Percentiles rank a stretch among this genome's conserved stretches.
Evolutionary conservation across 2,113 vertebrate genomes (phyloP).

Genomic region (Chinchilla lanigera): DNA sequence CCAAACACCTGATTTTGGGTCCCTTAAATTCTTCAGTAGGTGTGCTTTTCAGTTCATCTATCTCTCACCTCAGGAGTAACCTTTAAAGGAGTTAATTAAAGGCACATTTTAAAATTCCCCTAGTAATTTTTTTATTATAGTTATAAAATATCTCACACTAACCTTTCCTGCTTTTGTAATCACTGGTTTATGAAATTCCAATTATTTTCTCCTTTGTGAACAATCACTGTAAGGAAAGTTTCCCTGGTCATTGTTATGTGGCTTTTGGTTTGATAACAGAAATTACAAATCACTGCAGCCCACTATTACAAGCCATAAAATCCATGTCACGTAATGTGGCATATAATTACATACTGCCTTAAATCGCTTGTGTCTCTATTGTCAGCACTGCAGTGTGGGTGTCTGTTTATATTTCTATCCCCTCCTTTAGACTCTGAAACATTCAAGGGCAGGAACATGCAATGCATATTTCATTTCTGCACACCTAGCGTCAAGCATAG

Average conservation of each 20-base stretch:
- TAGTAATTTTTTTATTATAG: slow-evolving; percentile 75
- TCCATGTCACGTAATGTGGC: slow-evolving; percentile 27
- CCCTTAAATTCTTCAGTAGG: background rate
- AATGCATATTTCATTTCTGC: background rate
- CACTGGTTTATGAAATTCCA: slow-evolving; percentile 71
- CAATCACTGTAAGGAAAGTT: slow-evolving; percentile 77
- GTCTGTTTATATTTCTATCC: background rate
- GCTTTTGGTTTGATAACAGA: slow-evolving; percentile 76
- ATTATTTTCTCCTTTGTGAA: slow-evolving; percentile 76
- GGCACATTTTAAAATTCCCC: slow-evolving; percentile 62
- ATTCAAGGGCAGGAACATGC: background rate
- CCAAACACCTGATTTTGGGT: background rate
- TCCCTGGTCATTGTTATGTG: slow-evolving; percentile 68
- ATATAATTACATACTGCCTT: slow-evolving; percentile 36
- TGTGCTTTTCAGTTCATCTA: background rate
- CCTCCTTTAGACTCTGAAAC: background rate
- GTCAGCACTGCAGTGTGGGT: background rate
- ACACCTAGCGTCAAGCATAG: rapidly evolving
- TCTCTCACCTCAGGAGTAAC: slow-evolving; percentile 55
- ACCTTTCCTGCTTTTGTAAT: slow-evolving; percentile 80
- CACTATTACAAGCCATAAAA: slow-evolving; percentile 28
- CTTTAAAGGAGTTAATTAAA: slow-evolving; percentile 74
- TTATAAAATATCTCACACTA: slow-evolving; percentile 70
- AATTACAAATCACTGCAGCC: slow-evolving; percentile 72
- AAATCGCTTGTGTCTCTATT: background rate